Conservation (phyloP, 2,113 vertebrate species). For the Propithecus coquereli region DNA sequence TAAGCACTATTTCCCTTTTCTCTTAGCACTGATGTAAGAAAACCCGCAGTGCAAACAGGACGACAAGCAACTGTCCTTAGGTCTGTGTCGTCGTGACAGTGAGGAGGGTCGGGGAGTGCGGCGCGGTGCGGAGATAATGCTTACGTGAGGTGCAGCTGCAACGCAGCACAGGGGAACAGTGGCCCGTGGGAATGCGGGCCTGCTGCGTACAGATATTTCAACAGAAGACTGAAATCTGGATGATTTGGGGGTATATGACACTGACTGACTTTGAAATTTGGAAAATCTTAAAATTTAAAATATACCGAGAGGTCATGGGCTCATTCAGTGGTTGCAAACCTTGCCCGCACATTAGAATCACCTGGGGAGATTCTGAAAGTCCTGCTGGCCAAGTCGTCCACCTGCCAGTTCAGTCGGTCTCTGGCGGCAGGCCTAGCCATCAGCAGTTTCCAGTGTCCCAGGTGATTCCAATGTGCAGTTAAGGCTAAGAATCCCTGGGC, state of each 20-base stretch:
- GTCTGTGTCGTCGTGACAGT: background rate
- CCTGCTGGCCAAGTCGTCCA: background rate
- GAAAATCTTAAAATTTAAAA: background rate
- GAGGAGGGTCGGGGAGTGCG: rapidly evolving
- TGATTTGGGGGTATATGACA: background rate
- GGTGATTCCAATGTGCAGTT: background rate
- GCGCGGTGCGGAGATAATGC: background rate
- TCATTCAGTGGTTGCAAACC: background rate
- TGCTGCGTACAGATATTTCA: background rate
- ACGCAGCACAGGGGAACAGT: rapidly evolving
- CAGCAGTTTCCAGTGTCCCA: background rate
- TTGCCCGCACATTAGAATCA: background rate
- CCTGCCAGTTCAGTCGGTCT: background rate
- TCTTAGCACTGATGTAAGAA: background rate
- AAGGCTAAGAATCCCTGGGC: background rate
- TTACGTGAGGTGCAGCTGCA: background rate
- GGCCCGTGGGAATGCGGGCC: background rate
- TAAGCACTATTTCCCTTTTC: background rate
- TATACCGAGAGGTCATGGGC: background rate
- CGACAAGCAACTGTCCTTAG: background rate
- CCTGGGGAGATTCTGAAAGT: background rate
- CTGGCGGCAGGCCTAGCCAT: background rate
- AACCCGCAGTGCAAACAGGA: background rate
- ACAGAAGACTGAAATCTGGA: background rate
- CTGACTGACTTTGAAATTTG: background rate